Evolutionary conservation across 2,888 invertebrate species (phyloP).

Genomic region (Shargacucullia verbasci): DNA sequence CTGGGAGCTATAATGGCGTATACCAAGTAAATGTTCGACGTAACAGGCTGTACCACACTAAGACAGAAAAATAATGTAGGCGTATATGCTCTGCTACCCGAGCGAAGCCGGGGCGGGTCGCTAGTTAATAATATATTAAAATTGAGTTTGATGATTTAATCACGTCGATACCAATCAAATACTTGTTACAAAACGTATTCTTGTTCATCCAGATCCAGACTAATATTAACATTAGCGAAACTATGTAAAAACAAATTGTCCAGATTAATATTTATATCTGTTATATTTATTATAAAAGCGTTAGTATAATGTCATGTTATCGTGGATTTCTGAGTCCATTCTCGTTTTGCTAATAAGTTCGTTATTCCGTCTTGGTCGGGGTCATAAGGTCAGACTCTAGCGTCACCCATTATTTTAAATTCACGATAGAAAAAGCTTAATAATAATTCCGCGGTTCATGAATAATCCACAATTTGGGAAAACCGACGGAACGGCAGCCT

Average conservation of each 20-base stretch:
- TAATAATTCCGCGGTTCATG: constrained; percentile 46
- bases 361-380: constrained; percentile 64
- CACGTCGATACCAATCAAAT: background rate
- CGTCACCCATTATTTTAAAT: constrained; percentile 67
- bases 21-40: too few relatives aligned
- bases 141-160: too few relatives aligned
- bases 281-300: constrained; percentile 31
- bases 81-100: too few relatives aligned
- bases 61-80: too few relatives aligned
- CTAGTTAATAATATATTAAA: too few relatives aligned
- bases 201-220: background rate
- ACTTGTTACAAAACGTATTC: background rate
- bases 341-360: constrained; percentile 53
- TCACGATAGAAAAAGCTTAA: constrained; percentile 54
- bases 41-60: too few relatives aligned
- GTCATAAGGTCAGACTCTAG: constrained; percentile 71
- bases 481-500: constrained; percentile 45
- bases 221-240: constrained; percentile 9
- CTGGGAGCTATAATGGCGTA: too few relatives aligned
- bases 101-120: too few relatives aligned
- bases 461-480: constrained; percentile 58
- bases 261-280: constrained; percentile 37
- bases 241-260: constrained; percentile 31
- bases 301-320: constrained; percentile 41
- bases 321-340: constrained; percentile 41